phyloP scores from a whole-genome alignment of 1,140 invertebrate genomes.

The Pseudomyrmex gracilis region DNA sequence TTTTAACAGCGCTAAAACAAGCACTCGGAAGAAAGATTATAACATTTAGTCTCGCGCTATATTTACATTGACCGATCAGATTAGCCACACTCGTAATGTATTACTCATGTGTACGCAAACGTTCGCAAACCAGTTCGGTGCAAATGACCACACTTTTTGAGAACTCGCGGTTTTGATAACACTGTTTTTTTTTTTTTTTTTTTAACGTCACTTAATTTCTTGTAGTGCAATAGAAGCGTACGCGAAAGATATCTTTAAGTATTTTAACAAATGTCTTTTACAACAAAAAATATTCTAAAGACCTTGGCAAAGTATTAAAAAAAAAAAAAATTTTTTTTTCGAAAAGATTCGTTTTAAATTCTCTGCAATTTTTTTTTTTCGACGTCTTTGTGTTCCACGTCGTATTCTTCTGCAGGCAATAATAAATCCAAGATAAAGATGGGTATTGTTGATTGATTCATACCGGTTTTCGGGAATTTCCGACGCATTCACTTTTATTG shows the following conservation, averaged over 20 bases:
- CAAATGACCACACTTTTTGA: slow-evolving; percentile 19
- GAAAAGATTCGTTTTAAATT: neutral
- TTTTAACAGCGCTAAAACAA: neutral
- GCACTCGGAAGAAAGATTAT: slow-evolving; percentile 12
- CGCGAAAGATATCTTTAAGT: neutral
- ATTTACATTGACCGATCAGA: slow-evolving; percentile 20
- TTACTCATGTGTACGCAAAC: neutral
- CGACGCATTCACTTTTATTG: neutral
- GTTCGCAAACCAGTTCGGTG: neutral
- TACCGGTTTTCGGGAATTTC: neutral
- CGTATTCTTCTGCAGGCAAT: neutral
- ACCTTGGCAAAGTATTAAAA: neutral
- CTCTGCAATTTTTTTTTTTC: slow-evolving; percentile 8
- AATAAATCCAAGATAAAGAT: neutral
- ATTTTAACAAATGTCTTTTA: neutral
- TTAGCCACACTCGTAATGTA: neutral
- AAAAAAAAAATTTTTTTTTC: neutral
- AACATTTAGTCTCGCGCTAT: neutral
- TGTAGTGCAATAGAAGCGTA: too few relatives aligned
- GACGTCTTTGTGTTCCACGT: neutral
- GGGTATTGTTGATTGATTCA: neutral
- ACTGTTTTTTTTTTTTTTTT: neutral
- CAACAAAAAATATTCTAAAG: neutral
- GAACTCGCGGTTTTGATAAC: neutral
- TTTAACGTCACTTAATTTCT: too few relatives aligned